Base-by-base conservation (phyloP, 2,113 vertebrate genomes). In the Trichechus manatus region DNA sequence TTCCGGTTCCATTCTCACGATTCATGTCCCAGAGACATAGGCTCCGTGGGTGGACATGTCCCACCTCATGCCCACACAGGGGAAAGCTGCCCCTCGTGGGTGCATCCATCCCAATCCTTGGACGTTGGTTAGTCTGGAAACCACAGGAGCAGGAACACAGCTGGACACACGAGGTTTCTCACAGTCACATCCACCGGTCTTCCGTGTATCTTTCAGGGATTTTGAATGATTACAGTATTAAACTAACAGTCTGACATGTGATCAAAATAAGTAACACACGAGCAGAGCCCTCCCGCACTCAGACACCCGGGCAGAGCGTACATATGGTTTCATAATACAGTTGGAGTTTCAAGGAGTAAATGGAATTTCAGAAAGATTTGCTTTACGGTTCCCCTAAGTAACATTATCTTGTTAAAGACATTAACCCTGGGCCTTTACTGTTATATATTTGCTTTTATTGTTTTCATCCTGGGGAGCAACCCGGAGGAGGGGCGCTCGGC, bases 351-450 rank as follows among this genome's bases (percentile, higher is more conserved):
- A 85, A 97, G 25, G 78, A 97, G 97, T 97, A 98, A 98, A 97
- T 97, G 97, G 98, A 98, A 99, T 98, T 98, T 98, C 97, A 94
- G 98, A 98, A 97, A 98, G 95, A 98, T 98, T 98, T 98, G 98
- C 97, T 98, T 99, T 98, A 98, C 98, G 98, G 97, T 98, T 99
- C 98, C 98, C 98, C 97, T 96, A 98, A 99, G 98, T 98, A 98
- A 98, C 98, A 98, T 99, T 98, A 98, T 98, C 98, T 99, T 98
- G 98, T 98, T 98, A 98, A 98, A 99, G 97, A 98, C 98, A 98
- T 99, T 99, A 99, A 98, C 98, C 98, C 98, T 97, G 63, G 98
- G 98, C 97, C 98, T 98, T 96, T 97, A 97, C 97, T 97, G 97
- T 98, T 98, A 98, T 98, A 98, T 98, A 98, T 98, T 98, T 98